These are phyloP conservation scores for Physella acuta DNA, from an alignment of 1,140 invertebrate species.

Conservation along the genomic window DNA sequence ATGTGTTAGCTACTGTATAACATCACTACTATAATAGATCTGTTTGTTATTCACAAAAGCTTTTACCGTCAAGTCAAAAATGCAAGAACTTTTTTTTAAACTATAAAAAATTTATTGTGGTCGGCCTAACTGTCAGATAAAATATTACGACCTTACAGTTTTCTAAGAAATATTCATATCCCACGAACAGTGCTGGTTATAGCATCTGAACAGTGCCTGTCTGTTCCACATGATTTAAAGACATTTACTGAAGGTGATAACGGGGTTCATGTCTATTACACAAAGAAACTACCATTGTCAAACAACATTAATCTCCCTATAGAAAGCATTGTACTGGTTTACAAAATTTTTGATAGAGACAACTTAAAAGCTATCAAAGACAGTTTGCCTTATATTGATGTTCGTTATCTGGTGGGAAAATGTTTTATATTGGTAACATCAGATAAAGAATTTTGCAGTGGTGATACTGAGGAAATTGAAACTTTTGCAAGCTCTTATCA, in stretches of 20 bases:
- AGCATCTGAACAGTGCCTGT: slow-evolving; percentile 1
- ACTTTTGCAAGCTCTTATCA: slow-evolving; percentile 4
- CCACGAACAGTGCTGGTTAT: slow-evolving; percentile 11
- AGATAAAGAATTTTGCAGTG: background rate
- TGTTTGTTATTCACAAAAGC: no score
- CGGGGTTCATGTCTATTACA: slow-evolving; percentile 6
- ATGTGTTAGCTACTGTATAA: no score
- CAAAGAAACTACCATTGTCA: background rate
- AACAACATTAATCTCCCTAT: background rate
- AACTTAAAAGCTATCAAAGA: slow-evolving; percentile 7
- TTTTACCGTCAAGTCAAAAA: no score
- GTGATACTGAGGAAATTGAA: slow-evolving; percentile 13
- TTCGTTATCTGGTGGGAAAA: slow-evolving; percentile 3
- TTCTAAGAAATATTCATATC: slow-evolving; percentile 3
- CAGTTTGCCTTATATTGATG: slow-evolving; percentile 6
- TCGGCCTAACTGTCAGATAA: background rate
- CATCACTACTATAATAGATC: no score
- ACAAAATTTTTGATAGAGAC: background rate
- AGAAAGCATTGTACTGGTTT: slow-evolving; percentile 4
- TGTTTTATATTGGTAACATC: slow-evolving; percentile 14
- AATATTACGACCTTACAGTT: slow-evolving; percentile 7
- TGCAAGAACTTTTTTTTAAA: no score
- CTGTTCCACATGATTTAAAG: slow-evolving; percentile 16
- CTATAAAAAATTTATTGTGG: no score
- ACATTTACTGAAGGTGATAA: slow-evolving; percentile 19